Evolutionary conservation across 2,888 invertebrate genomes (phyloP), one percentile per base, ranked within the genome.

Genomic region (Xestia xanthographa): DNA sequence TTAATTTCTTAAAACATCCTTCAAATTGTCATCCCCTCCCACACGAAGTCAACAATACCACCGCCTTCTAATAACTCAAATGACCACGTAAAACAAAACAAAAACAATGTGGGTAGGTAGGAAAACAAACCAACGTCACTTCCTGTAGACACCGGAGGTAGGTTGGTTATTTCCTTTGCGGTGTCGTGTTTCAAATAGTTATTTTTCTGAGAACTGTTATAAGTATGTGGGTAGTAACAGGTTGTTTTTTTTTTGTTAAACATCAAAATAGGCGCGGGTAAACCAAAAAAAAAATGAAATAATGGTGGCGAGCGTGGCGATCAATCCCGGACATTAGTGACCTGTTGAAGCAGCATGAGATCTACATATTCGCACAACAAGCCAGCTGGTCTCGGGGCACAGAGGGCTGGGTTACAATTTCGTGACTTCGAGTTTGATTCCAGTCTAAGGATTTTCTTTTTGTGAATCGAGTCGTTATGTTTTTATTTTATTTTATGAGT

Each of bases 51-150:
- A 60, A 45, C 20, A 82, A 60, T 29, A 50, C 5, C 9, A 58
- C 17, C 2, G 22, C 12, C 17, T 58, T 34, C 11, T n/a, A 69
- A 62, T 56, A 11, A 45, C 17, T 45, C 14, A 45, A 69, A 82
- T 43, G 8, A 50, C 60, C 43, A 14, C 34, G 4, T 53, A 60
- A 77, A 69, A 4, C 6, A 48, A 70, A 66, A 74, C 20, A 65
- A 53, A 14, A 68, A 65, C 58, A 75, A 50, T 34, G 45, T 43
- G 34, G 43, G 53, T 66, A 50, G 58, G 29, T 58, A 22, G 34
- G n/a, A 45, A 77, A 81, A 81, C 26, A 50, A 53, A 48, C 22
- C 5, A n/a, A 53, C 65, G 34, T 74, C 82, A 72, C 34, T 74
- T 56, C 74, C 41, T 38, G 5, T 41, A 34, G 11, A 29, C 12